Conservation (phyloP, 2,888 invertebrate species). For the Cyclophora albipunctata region DNA sequence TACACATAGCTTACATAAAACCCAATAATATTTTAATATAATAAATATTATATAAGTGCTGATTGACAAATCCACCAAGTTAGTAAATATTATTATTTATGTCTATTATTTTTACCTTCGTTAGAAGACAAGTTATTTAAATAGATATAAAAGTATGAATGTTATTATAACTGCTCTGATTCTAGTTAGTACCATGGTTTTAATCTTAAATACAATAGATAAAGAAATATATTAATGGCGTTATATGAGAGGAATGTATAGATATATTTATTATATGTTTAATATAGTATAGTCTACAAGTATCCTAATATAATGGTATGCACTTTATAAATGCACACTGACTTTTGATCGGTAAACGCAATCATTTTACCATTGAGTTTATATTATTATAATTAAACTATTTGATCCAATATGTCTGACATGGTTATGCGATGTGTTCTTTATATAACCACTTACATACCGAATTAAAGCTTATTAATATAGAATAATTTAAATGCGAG, state of each 20-base stretch:
- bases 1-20: conserved; percentile 34
- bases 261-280: conserved; percentile 31
- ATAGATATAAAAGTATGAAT: neutral
- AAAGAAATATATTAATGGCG: neutral
- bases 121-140: conserved; percentile 2
- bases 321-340: conserved; percentile 58
- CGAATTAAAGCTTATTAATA: conserved; percentile 47
- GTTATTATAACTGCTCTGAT: neutral
- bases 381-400: too few relatives aligned
- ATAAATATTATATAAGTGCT: conserved; percentile 16
- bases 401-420: too few relatives aligned
- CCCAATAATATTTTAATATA: conserved; percentile 22
- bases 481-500: neutral
- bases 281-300: conserved; percentile 37
- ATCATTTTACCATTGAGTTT: conserved; percentile 14
- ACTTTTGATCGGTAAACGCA: conserved; percentile 39
- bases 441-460: conserved; percentile 37
- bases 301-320: conserved; percentile 33
- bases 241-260: conserved; percentile 40
- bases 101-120: conserved; percentile 1
- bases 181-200: conserved; percentile 15
- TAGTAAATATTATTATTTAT: conserved; percentile 10
- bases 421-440: neutral
- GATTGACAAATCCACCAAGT: conserved; percentile 39
- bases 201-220: conserved; percentile 3